Evolutionary conservation across 2,797 vertebrate genomes (phyloP).

Genomic region (Chloroceryle inda): DNA sequence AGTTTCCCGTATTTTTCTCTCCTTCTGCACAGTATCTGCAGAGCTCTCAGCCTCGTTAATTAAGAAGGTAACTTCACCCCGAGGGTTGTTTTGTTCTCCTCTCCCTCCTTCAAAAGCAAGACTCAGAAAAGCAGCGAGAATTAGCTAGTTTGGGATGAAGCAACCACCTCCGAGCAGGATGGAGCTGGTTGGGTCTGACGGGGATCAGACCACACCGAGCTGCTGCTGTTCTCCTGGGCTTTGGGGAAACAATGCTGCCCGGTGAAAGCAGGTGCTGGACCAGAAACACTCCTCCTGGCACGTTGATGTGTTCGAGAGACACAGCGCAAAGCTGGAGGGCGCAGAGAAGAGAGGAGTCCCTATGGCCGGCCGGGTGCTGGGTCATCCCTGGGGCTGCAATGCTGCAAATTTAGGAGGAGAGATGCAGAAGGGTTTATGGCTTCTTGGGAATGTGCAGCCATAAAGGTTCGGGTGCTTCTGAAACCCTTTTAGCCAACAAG

Average conservation of each 20-base stretch:
- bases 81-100: slow-evolving; percentile 37
- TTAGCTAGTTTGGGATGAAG: slow-evolving; percentile 39
- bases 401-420: rapidly evolving
- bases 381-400: not conserved
- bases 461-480: not conserved
- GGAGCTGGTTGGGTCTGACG: not conserved
- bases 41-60: slow-evolving; percentile 59
- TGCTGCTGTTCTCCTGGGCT: not conserved
- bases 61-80: slow-evolving; percentile 62
- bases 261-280: not conserved
- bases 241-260: not conserved
- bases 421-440: not conserved
- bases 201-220: not conserved
- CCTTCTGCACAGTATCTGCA: not conserved
- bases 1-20: slow-evolving; percentile 33
- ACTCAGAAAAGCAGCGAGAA: slow-evolving; percentile 19
- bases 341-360: not conserved
- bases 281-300: not conserved
- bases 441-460: not conserved
- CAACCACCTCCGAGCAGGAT: not conserved
- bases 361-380: not conserved
- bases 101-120: not conserved
- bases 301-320: rapidly evolving
- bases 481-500: not conserved
- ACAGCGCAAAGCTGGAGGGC: rapidly evolving